Evolutionary conservation across 2,113 vertebrate species (phyloP).

Genomic region (Rousettus leschenaultii): DNA sequence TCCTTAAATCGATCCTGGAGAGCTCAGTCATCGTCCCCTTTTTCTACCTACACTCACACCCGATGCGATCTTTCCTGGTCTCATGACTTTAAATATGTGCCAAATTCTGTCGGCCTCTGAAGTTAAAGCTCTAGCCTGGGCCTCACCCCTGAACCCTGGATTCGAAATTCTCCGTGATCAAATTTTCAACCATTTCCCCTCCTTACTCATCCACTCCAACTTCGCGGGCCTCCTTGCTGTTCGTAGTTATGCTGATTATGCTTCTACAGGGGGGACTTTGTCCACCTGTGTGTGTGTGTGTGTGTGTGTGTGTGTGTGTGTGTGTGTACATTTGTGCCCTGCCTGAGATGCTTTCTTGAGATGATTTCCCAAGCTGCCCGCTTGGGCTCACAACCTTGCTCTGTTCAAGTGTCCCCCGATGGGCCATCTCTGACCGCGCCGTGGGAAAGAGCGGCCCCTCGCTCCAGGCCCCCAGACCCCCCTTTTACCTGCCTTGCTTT

Average conservation of each 20-base stretch:
- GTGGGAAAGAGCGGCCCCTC: neutral
- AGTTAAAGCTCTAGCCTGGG: neutral
- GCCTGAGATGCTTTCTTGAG: neutral
- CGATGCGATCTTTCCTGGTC: accelerated
- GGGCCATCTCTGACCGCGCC: neutral
- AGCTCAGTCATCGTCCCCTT: neutral
- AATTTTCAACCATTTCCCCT: accelerated
- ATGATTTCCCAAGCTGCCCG: neutral
- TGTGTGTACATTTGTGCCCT: too few species aligned
- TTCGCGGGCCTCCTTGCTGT: neutral
- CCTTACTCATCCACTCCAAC: neutral
- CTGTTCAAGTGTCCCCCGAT: too few species aligned
- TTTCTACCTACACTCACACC: neutral
- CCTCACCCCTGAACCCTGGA: neutral
- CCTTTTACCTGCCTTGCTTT: neutral
- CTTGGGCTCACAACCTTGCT: neutral
- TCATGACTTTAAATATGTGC: neutral
- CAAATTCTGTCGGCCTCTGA: neutral
- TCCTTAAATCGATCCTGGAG: neutral
- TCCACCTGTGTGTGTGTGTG: too few species aligned
- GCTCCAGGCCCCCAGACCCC: too few species aligned
- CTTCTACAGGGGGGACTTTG: neutral
- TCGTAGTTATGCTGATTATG: neutral
- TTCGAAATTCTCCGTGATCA: neutral
- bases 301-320: too few species aligned